Evolutionary conservation across 2,113 vertebrate genomes (phyloP), one percentile per base, ranked within the genome.

Genomic region (Pterophyllum scalare): DNA sequence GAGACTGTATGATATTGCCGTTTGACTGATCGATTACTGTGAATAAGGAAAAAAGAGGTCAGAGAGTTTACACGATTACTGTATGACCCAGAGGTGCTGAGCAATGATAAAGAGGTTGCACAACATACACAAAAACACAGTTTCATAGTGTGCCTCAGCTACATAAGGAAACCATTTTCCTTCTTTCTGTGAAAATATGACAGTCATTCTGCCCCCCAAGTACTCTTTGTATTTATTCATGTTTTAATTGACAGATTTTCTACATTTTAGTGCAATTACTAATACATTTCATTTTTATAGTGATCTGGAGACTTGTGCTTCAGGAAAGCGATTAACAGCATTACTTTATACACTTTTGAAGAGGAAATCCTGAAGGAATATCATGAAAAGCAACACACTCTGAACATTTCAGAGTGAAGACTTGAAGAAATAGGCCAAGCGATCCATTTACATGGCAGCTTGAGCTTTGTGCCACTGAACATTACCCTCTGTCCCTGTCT

Each of bases 381-480:
- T 7, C 7, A 43, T 59, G 6, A 82, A 75, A 80, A 9, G n/a
- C 17, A 6, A 38, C 19, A 33, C 19, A 81, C n/a, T 59, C 61
- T 62, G 33, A 57, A 75, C 62, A 59, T 52, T 75, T 46, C 17
- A 31, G 64, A 67, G 59, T 70, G 24, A 79, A 75, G 59, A 33
- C 78, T 1, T 72, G 2, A 76, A 83, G 80, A 93, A 91, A 87
- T 87, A 82, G 88, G 84, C 77, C 88, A 87, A 89, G 70, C 74
- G 82, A 77, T 86, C 22, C 60, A 81, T 82, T 89, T 80, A 72
- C 67, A 89, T 75, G 90, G 89, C 88, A 92, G 91, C 85, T 91
- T 91, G 79, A 87, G 88, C 86, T 90, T 88, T 92, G 85, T 89
- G 82, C 90, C 90, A 88, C 75, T 89, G 84, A 91, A 89, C 77